These are phyloP conservation scores for Scomberomorus guttatus DNA, from an alignment of 2,797 vertebrate species.

Conservation along the genomic window DNA sequence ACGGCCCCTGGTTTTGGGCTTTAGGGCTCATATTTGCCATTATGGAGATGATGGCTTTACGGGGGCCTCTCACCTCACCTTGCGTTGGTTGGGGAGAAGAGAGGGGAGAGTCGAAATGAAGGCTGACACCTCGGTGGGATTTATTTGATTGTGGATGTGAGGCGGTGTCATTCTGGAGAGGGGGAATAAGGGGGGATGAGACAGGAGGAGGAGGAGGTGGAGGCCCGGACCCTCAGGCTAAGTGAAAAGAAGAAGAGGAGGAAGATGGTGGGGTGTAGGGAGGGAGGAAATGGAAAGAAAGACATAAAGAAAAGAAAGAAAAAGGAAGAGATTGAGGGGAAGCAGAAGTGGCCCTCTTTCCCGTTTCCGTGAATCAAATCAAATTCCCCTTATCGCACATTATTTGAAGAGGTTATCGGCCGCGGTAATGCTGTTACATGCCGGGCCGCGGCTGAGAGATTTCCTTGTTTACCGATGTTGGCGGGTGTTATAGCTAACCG, in stretches of 20 bases:
- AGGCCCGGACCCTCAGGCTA: constrained; percentile 54
- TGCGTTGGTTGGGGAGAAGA: constrained; percentile 68
- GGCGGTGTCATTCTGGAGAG: constrained; percentile 80
- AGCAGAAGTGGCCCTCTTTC: constrained; percentile 74
- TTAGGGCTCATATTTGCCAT: constrained; percentile 84
- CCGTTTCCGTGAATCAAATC: constrained; percentile 92
- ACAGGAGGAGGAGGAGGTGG: constrained; percentile 9
- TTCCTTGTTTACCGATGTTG: constrained; percentile 97
- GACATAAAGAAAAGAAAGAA: constrained; percentile 42
- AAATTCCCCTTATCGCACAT: constrained; percentile 98
- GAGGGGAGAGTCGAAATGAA: constrained; percentile 79
- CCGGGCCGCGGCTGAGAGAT: constrained; percentile 91
- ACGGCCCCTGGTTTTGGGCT: constrained; percentile 76
- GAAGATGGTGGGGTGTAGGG: constrained; percentile 43
- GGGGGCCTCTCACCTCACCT: constrained; percentile 78
- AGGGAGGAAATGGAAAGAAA: constrained; percentile 32
- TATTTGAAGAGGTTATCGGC: constrained; percentile 99
- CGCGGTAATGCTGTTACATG: constrained; percentile 95
- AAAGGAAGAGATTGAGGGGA: constrained; percentile 57
- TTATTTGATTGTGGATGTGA: constrained; percentile 87
- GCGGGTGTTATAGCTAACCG: constrained; percentile 84
- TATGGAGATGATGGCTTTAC: constrained; percentile 86
- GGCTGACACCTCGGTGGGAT: constrained; percentile 83
- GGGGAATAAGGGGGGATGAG: constrained; percentile 44
- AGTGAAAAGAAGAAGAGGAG: constrained; percentile 66